Evolutionary conservation across 2,797 vertebrate genomes (phyloP).

Genomic region (Garrulus glandarius): DNA sequence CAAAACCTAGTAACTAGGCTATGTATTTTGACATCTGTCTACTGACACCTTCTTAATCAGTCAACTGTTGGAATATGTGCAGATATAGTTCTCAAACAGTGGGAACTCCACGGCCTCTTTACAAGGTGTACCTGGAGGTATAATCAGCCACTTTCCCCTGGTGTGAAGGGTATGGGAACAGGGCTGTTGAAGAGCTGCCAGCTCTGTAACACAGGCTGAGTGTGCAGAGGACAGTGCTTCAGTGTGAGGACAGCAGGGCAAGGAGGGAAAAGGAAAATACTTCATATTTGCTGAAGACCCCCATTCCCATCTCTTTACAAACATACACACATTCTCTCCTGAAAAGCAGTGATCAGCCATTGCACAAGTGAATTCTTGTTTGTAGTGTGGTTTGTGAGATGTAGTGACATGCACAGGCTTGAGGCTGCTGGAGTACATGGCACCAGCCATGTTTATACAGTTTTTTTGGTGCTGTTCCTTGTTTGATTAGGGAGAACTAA

Average conservation of each 20-base stretch:
- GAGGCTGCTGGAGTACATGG: neutral
- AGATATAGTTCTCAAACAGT: neutral
- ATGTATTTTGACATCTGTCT: neutral
- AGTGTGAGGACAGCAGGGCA: neutral
- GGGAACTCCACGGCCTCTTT: neutral
- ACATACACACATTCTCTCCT: neutral
- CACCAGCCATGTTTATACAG: neutral
- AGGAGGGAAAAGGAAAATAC: neutral
- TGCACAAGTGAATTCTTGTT: neutral
- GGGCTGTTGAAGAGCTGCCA: neutral
- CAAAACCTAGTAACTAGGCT: neutral
- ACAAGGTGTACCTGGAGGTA: neutral
- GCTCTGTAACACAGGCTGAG: neutral
- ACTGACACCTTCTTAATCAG: neutral
- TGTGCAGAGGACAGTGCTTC: neutral
- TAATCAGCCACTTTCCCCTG: neutral
- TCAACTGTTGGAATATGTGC: neutral
- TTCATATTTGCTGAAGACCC: neutral
- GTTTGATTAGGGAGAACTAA: neutral
- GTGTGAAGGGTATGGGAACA: neutral
- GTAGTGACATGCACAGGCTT: fast-evolving
- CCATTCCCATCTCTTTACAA: neutral
- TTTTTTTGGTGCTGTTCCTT: neutral
- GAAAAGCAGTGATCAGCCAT: neutral
- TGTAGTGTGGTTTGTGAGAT: neutral